These are phyloP conservation scores for Tragelaphus strepsiceros DNA, from an alignment of 2,113 vertebrate species.

Conservation along the genomic window DNA sequence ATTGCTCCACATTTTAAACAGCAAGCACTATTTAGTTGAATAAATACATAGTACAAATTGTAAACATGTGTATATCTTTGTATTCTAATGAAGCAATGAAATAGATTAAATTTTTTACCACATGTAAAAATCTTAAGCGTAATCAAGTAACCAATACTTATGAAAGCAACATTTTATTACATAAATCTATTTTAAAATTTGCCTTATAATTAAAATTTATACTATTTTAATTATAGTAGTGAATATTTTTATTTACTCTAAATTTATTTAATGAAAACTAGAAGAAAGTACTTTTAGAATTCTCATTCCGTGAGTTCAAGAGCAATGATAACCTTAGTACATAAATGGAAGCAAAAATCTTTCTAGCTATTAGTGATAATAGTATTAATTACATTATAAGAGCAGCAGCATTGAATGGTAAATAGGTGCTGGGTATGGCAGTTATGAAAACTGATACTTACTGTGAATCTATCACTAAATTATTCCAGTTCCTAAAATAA, in stretches of 20 bases:
- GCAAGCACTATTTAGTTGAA: neutral
- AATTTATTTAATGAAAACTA: neutral
- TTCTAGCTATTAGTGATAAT: neutral
- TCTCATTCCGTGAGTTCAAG: neutral
- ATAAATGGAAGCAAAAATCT: neutral
- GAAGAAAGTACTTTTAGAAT: neutral
- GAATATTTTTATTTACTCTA: neutral
- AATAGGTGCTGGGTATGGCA: neutral
- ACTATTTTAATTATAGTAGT: neutral
- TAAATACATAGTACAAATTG: neutral
- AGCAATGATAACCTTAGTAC: neutral
- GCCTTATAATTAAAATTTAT: neutral
- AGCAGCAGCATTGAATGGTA: neutral
- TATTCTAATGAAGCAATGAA: neutral
- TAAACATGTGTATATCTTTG: neutral
- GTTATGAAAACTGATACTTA: neutral
- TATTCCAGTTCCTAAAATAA: neutral
- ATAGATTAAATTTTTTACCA: neutral
- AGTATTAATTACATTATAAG: neutral
- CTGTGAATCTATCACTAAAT: neutral
- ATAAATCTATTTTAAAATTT: neutral
- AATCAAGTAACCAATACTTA: neutral
- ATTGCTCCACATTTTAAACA: neutral
- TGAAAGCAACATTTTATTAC: neutral
- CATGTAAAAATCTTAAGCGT: neutral